Percentiles rank a stretch among this genome's conserved stretches.
Evolutionary conservation across 2,113 vertebrate genomes (phyloP).

Genomic region (Thamnophis sirtalis): DNA sequence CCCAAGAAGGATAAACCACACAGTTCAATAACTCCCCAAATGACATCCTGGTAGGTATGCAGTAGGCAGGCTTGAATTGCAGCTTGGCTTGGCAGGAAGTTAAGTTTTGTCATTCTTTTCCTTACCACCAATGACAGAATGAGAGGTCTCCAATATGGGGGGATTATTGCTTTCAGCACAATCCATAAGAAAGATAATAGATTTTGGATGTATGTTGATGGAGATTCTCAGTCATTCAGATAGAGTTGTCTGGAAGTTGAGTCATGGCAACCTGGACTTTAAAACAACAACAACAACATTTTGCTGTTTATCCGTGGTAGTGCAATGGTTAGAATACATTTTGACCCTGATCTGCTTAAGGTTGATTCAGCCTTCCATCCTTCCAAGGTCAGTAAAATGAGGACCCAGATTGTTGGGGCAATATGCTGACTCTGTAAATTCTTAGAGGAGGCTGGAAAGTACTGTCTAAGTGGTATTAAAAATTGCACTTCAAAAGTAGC

Average conservation of each 20-base stretch:
- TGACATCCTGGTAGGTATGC: background rate
- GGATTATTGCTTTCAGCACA: constrained; percentile 12
- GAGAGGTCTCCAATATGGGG: background rate
- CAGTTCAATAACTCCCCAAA: background rate
- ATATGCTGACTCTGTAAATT: background rate
- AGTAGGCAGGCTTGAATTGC: background rate
- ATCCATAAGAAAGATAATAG: background rate
- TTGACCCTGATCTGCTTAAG: background rate
- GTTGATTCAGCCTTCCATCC: background rate
- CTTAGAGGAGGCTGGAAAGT: background rate
- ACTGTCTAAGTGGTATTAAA: background rate
- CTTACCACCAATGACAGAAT: background rate
- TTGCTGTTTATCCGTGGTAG: background rate
- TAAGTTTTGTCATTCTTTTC: background rate
- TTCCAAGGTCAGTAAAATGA: background rate
- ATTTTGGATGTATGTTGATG: background rate
- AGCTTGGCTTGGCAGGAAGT: background rate
- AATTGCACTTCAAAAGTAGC: background rate
- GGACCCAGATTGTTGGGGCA: background rate
- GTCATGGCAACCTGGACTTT: background rate
- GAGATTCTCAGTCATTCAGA: background rate
- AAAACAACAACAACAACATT: background rate
- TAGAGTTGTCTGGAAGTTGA: background rate
- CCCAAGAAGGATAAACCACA: background rate
- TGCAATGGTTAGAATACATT: background rate